Evolutionary conservation across 1,140 invertebrate species (phyloP), one percentile per base, ranked within the genome.

Genomic region (Zaprionus ghesquierei): DNA sequence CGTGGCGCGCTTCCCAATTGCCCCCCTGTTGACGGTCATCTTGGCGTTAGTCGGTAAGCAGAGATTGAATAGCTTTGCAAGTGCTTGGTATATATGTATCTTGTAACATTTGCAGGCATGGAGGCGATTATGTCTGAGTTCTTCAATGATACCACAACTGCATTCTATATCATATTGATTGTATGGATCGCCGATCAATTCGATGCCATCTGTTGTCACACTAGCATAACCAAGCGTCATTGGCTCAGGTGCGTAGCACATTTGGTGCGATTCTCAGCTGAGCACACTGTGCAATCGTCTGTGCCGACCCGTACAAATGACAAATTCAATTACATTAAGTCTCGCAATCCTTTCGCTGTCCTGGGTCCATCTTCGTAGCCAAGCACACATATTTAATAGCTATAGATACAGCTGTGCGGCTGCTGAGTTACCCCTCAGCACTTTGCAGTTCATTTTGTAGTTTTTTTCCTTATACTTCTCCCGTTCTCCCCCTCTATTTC

Each of bases 61-160:
- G 27, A 27, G 18, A 4, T 8, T 13, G 20, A 3, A 51, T 15
- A 15, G 0, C 35, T 6, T 38, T 38, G 13, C 13, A 0, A n/a
- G 5, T 15, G 35, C n/a, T 41, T 41, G n/a, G 5, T 41, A 6
- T 41, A 15, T 8, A 41, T 41, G 33, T 38, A 15, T 41, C 0
- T 15, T 41, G 0, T 15, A n/a, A n/a, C n/a, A n/a, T n/a, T 22
- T 54, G 6, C 92, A 99, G 98, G 98, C 35, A 99, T 99, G 98
- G 98, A 99, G 92, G 98, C 98, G 0, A 99, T 99, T 56, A 99
- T 99, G 98, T 99, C 98, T 0, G 99, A 99, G 93, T 99, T 99
- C 92, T 99, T 99, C 94, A 99, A 99, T 92, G 98, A 99, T 92
- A 99, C 98, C 0, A 97, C 97, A 0, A 99, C 98, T 10, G 98